phyloP scores from a whole-genome alignment of 2,113 vertebrate species.

The Neodon shergylaensis region DNA sequence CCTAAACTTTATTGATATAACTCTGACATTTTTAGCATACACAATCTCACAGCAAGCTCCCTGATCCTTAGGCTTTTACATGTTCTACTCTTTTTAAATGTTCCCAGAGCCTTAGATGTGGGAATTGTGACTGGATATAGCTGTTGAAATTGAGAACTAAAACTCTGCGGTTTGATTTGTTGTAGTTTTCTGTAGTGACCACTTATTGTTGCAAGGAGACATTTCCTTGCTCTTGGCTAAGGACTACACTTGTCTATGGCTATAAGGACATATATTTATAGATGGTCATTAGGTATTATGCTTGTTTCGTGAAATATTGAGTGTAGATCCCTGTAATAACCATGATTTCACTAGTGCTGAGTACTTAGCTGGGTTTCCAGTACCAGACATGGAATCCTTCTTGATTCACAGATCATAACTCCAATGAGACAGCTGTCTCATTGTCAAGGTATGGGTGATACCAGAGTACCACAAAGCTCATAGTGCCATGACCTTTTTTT shows the following conservation, averaged over 20 bases:
- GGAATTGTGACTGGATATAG: background rate
- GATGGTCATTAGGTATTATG: background rate
- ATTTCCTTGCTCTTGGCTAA: background rate
- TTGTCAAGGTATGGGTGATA: background rate
- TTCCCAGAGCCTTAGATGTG: background rate
- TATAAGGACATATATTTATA: background rate
- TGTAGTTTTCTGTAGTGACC: background rate
- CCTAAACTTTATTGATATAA: background rate
- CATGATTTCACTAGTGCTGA: background rate
- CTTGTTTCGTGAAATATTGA: background rate
- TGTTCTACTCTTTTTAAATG: background rate
- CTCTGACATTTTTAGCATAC: background rate
- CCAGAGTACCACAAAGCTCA: background rate
- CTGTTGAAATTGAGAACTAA: background rate
- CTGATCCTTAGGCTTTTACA: background rate
- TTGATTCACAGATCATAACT: background rate
- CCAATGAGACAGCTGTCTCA: background rate
- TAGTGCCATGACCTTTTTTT: background rate
- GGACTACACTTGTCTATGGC: background rate
- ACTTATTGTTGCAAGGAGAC: background rate
- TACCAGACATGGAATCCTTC: background rate
- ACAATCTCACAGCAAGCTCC: background rate
- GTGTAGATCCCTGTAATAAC: background rate
- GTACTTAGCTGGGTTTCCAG: background rate
- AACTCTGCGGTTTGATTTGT: background rate